Conservation (phyloP, 2,888 invertebrate species). For the Heliconius hortense region DNA sequence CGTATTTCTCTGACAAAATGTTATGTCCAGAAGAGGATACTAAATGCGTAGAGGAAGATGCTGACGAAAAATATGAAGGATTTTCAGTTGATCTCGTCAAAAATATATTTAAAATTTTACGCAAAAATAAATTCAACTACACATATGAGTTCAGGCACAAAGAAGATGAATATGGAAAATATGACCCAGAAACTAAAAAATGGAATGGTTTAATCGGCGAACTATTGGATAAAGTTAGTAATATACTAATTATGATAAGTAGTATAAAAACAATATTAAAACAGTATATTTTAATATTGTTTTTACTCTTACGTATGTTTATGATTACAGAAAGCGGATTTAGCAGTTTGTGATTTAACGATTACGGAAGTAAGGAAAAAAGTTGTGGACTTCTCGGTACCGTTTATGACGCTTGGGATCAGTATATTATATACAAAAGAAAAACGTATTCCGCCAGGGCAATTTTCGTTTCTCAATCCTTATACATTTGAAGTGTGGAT, state of each 20-base stretch:
- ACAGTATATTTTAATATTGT: neutral
- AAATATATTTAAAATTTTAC: constrained; percentile 84
- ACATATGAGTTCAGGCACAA: constrained; percentile 62
- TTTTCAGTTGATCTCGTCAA: constrained; percentile 89
- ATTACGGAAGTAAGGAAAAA: constrained; percentile 95
- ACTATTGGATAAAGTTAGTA: constrained; percentile 67
- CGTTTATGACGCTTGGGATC: constrained; percentile 97
- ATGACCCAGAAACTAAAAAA: constrained; percentile 59
- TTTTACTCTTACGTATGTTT: neutral
- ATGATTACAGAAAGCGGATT: constrained; percentile 63
- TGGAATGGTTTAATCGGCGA: constrained; percentile 71
- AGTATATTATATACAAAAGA: constrained; percentile 93
- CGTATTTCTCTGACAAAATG: constrained; percentile 86
- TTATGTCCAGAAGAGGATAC: constrained; percentile 54
- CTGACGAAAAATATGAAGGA: constrained; percentile 86
- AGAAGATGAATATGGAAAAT: constrained; percentile 58
- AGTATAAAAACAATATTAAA: neutral
- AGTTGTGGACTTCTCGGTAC: constrained; percentile 96
- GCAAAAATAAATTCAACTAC: constrained; percentile 64
- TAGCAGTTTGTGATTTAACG: constrained; percentile 87
- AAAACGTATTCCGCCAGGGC: constrained; percentile 86
- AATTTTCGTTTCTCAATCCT: constrained; percentile 94
- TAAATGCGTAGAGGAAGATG: constrained; percentile 73
- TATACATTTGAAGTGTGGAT: constrained; percentile 93
- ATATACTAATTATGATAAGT: neutral